Evolutionary conservation across 1,140 invertebrate genomes (phyloP), one percentile per base, ranked within the genome.

Genomic region (Popillia japonica): DNA sequence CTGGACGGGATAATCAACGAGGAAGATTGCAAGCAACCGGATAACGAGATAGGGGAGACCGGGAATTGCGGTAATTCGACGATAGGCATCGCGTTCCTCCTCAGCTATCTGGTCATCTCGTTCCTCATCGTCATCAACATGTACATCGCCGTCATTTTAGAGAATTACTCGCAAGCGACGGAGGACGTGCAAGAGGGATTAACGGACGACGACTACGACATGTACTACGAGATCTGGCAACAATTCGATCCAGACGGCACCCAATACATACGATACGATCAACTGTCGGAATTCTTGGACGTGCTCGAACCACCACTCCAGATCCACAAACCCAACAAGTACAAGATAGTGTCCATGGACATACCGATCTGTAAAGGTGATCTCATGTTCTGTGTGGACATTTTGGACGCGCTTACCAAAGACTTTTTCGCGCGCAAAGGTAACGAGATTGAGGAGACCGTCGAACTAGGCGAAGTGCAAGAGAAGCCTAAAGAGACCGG

Each of bases 201-300:
- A 61, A 99, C 98, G 40, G 97, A 98, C 86, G 98, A 99, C 88
- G 98, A 99, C 87, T 99, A 99, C 89, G 98, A 99, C 86, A 98
- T 99, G 96, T 99, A 98, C 88, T 99, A 99, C 87, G 98, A 99
- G 89, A 98, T 99, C 81, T 99, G 98, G 98, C 97, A 99, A 86
- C 94, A 97, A 84, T 99, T 97, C 88, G 98, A 99, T 89, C 97
- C 98, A 0, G 96, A 99, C 84, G 98, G 98, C 72, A 98, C 97
- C 4, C 96, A 99, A 87, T 99, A 98, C 88, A 98, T 99, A 83
- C 91, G 93, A 72, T 97, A 98, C 88, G 93, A 96, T 83, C 93
- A 96, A 86, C 88, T 99, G 72, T 96, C 96, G 0, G 96, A 98
- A 82, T 98, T 99, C 89, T 88, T 99, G 64, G 96, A 99, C 87